Conservation (phyloP, 2,888 invertebrate species). For the Sesia bembeciformis region DNA sequence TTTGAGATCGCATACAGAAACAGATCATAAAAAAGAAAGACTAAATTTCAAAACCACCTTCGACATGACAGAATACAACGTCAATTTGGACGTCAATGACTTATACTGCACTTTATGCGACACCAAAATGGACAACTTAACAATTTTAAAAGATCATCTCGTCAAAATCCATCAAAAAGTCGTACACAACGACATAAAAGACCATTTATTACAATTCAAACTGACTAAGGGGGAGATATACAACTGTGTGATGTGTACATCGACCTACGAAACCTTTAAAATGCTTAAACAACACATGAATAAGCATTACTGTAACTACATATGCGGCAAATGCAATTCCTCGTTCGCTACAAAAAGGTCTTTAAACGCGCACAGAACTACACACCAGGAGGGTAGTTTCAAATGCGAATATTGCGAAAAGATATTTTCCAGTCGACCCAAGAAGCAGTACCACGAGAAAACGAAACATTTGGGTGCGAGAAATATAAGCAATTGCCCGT, state of each 20-base stretch:
- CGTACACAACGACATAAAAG: conserved; percentile 44
- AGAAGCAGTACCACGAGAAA: conserved; percentile 55
- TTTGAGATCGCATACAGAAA: conserved; percentile 26
- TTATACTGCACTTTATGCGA: conserved; percentile 37
- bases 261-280: conserved; percentile 56
- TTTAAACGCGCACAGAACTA: conserved; percentile 36
- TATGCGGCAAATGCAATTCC: conserved; percentile 39
- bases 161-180: conserved; percentile 30
- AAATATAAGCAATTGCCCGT: conserved; percentile 52
- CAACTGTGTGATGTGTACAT: conserved; percentile 46
- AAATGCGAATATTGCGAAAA: conserved; percentile 59
- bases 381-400: conserved; percentile 47
- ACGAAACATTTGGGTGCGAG: conserved; percentile 50
- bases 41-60: conserved; percentile 31
- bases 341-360: conserved; percentile 49
- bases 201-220: conserved; percentile 50
- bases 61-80: conserved; percentile 39
- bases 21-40: conserved; percentile 29
- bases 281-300: conserved; percentile 65
- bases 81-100: conserved; percentile 39
- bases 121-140: conserved; percentile 24
- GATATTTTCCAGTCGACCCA: conserved; percentile 38
- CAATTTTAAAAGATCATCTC: conserved; percentile 35
- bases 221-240: conserved; percentile 46
- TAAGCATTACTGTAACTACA: conserved; percentile 47